A percentile compares a stretch with the other conserved stretches of the same genome.
phyloP scores from a whole-genome alignment of 2,888 invertebrate genomes.

The Ectemnius cavifrons region DNA sequence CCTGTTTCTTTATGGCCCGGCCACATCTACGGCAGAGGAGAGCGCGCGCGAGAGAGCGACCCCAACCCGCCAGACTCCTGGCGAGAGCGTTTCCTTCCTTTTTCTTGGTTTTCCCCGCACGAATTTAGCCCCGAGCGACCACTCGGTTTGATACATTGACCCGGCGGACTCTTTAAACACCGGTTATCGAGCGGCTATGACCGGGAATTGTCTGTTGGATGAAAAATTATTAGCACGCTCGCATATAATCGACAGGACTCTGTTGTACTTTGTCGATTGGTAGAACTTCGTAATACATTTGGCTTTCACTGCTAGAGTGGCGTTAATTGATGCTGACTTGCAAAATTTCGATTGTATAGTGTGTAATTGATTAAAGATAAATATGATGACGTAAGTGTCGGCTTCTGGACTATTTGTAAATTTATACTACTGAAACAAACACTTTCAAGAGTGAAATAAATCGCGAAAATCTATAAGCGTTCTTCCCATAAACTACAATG shows the following conservation, averaged over 20 bases:
- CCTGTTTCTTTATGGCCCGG: constrained; percentile 37
- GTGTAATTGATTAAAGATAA: too few relatives aligned
- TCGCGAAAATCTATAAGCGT: neutral
- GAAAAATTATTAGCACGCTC: constrained; percentile 46
- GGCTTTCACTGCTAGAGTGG: too few relatives aligned
- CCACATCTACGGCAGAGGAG: constrained; percentile 38
- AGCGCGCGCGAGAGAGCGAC: constrained; percentile 37
- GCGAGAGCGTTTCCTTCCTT: constrained; percentile 15
- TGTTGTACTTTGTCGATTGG: constrained; percentile 3
- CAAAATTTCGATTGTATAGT: too few relatives aligned
- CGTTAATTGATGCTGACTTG: too few relatives aligned
- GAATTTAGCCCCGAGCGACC: constrained; percentile 58
- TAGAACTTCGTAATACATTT: too few relatives aligned
- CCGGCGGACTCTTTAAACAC: constrained; percentile 60
- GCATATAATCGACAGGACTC: constrained; percentile 15
- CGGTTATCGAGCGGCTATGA: constrained; percentile 59
- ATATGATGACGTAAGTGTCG: too few relatives aligned
- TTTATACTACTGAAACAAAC: neutral
- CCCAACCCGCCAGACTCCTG: constrained; percentile 22
- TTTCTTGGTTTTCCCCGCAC: constrained; percentile 56
- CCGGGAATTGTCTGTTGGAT: constrained; percentile 39
- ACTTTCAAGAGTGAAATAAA: neutral
- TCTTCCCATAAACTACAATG: constrained; percentile 38
- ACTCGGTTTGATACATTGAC: constrained; percentile 62
- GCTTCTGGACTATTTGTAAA: too few relatives aligned